Base-by-base conservation (phyloP, 2,113 vertebrate species). In the Etia nguti region DNA sequence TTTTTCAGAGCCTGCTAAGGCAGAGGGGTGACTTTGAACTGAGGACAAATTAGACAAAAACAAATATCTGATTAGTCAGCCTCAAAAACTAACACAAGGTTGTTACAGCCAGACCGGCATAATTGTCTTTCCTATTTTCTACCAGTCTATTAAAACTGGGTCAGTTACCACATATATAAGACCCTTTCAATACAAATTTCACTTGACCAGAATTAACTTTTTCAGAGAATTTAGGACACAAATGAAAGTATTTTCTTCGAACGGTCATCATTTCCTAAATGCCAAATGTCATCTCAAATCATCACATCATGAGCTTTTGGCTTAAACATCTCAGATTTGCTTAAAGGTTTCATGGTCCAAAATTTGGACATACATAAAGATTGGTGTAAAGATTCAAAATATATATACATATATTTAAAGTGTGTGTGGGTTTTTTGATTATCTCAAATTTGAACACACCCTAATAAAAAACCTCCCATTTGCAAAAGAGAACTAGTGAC, bases 21-120 rank as follows among this genome's bases (percentile, higher is more conserved):
- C 96, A 97, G 86, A 92, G 11, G 31, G 86, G 92, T 1, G 48
- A 90, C 48, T 96, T 97, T 89, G 86, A 95, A 79, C 43, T 95
- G 20, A 87, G 10, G 26, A 84, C 22, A 60, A 48, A 73, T 54
- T 52, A 84, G 46, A 83, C 68, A 5, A 8, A 80, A 18, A 29
- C 43, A 4, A 75, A 24, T 26, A 5, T 65, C 38, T n/a, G 10
- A 8, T 75, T 20, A 75, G 41, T 26, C 68, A 48, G 38, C 8
- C 38, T 24, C 13, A 46, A 73, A 75, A 29, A 18, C 68, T 5
- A 75, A 15, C 15, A 22, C 20, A 26, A 43, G 2, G 3, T 34
- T 43, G 18, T 85, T 57, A 46, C 15, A 9, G 13, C 8, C 9
- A 50, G 18, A 20, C 41, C 26, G 26, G 13, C 16, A 22, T 70